Evolutionary conservation across 2,888 invertebrate species (phyloP), one percentile per base, ranked within the genome.

Genomic region (Drosophila ezoana): DNA sequence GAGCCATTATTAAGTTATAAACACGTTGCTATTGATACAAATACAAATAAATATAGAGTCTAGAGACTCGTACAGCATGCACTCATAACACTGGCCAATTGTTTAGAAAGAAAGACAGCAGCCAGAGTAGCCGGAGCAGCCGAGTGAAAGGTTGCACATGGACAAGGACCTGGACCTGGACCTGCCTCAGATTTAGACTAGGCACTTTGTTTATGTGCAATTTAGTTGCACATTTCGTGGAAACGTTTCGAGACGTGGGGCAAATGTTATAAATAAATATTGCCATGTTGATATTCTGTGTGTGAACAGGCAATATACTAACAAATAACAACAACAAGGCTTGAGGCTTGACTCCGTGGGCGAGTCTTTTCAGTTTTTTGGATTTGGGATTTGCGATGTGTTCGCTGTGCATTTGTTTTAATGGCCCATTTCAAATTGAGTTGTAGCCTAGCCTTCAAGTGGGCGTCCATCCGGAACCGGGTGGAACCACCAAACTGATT

Each of bases 1-100:
- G 89, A 85, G 85, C 89, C 86, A 89, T 86, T 86, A 87, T 87
- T 87, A 87, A 87, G 86, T 87, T 87, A 87, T 87, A 87, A 86
- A 87, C 86, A 86, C 76, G 88, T 75, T 80, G 82, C 74, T 85
- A 84, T 89, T 87, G 87, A 82, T 86, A 85, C 80, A 79, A 85
- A 82, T 70, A 82, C 83, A 87, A 81, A 87, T 87, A 89, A 87
- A 89, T 87, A 79, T 69, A 51, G 56, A 44, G 44, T 43, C 47
- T 37, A 56, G 47, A 54, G 35, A 52, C 18, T 47, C 16, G 40
- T n/a, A 28, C 28, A 28, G 41, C 32, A 53, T 38, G 57, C 10
- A 57, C 14, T 54, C 32, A 45, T 69, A 48, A 18, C 35, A 44
- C 37, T 38, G 28, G 57, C 45, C 68, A 68, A 75, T 76, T 76